Base-by-base conservation (phyloP, 2,888 invertebrate genomes). In the Agapostemon virescens region DNA sequence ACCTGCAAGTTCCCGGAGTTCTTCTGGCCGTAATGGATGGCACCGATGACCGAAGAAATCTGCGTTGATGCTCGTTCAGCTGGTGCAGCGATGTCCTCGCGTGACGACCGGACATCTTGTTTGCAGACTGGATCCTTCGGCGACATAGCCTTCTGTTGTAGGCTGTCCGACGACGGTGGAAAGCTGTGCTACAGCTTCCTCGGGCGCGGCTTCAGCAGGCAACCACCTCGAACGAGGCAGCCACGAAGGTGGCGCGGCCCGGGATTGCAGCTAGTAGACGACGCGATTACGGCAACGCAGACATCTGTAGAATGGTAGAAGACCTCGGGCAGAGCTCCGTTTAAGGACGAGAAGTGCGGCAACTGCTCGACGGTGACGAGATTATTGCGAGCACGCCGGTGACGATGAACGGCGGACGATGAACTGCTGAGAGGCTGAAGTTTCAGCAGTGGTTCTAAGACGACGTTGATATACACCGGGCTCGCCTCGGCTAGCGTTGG, bases 401-500 rank as follows among this genome's bases (percentile, higher is more conserved):
- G 85, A 71, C 58, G 86, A 68, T 71, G 83, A 45, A 15, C n/a
- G 75, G 4, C 33, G 78, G 36, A 58, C 78, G 79, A 30, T 55
- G 77, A 72, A 74, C 76, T 74, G 83, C 73, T 68, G 83, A 77
- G 69, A 77, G 69, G 83, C 40, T 83, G 86, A 80, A 83, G 81
- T 74, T 82, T 84, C 83, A 77, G 84, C 81, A 78, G 81, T 76
- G 45, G 84, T 84, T 79, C 82, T 87, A 85, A 86, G 87, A 73
- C 71, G 86, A 82, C 68, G 84, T 77, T 84, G 88, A 61, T 61
- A 84, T 69, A 83, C 82, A 81, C 82, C 84, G 69, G 69, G 87
- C 84, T 85, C 88, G 83, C 83, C 83, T 82, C 84, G 84, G 89
- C 80, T 87, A 88, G 80, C 86, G 89, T 88, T 88, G 90, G 33